These are phyloP conservation scores for Thaleichthys pacificus DNA, from an alignment of 2,797 vertebrate genomes.

Conservation along the genomic window DNA sequence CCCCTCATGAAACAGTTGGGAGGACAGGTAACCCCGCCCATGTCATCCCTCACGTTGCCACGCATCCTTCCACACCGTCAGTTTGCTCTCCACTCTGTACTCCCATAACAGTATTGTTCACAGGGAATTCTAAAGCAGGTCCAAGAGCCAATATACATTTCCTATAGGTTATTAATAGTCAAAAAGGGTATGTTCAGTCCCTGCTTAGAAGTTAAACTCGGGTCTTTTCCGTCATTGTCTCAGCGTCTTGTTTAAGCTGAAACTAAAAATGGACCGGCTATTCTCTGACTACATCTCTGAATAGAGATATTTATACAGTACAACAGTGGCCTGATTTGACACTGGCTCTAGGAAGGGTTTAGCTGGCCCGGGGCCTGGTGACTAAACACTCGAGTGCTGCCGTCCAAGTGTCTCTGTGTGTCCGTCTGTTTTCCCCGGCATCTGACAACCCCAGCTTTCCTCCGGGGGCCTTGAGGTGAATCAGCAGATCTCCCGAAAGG, in stretches of 20 bases:
- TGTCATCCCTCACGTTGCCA: background rate
- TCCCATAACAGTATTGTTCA: background rate
- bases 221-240: constrained; percentile 1
- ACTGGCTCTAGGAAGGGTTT: background rate
- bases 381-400: constrained; percentile 16
- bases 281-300: background rate
- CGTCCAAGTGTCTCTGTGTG: background rate
- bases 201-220: background rate
- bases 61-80: background rate
- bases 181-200: background rate
- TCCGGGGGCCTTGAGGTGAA: constrained; percentile 34
- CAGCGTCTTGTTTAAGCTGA: background rate
- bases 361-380: constrained; percentile 19
- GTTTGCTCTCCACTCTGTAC: background rate
- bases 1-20: constrained; percentile 96
- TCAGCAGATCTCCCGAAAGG: background rate
- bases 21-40: constrained; percentile 80
- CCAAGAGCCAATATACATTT: background rate
- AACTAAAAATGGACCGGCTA: background rate
- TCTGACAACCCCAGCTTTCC: constrained; percentile 58
- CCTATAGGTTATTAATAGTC: background rate
- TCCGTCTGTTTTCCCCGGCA: constrained; percentile 5
- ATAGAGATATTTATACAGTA: background rate
- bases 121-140: background rate
- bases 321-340: constrained; percentile 6